Evolutionary conservation across 1,140 invertebrate genomes (phyloP), one percentile per base, ranked within the genome.

Genomic region (Phortica variegata): DNA sequence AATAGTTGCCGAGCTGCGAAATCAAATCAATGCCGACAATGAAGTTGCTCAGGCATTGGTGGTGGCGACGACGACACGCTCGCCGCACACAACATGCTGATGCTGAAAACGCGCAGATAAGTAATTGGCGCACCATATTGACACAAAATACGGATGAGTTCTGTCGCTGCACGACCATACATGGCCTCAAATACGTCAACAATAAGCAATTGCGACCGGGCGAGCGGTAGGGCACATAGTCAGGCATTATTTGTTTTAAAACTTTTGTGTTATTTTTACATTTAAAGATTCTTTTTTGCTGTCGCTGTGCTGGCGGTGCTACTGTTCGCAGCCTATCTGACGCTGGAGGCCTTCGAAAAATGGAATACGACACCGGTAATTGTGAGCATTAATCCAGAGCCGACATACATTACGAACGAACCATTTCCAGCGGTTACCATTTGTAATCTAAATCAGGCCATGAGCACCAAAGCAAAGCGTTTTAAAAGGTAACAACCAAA

Each of bases 391-490:
- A 68, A 61, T 56, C 69, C 68, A 23, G 54, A 66, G 31, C 55
- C 70, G 3, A 66, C 56, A 1, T 66, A 60, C 20, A 63, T 73
- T 7, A 66, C 65, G 17, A 54, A 72, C 47, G 60, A 66, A 31
- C 70, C 68, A 4, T 70, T 73, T 46, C 70, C 70, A 10, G 70
- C 70, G 12, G 60, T 73, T 2, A 72, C 68, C 34, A 66, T 73
- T 13, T 73, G 70, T 21, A 73, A 73, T 44, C 49, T 73, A 3
- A 73, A 73, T 33, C 68, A 69, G 49, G 70, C 68, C 2, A 12
- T 61, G 13, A 45, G 52, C 20, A 17, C 26, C 13, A 54, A 41
- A 5, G 68, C 52, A 7, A 13, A 10, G 2, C 18, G 52, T 12
- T 49, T 66, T 18, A 13, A 36, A 23, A 61, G 52, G 48, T 50